phyloP scores from a whole-genome alignment of 2,888 invertebrate genomes.

The Pteria penguin region DNA sequence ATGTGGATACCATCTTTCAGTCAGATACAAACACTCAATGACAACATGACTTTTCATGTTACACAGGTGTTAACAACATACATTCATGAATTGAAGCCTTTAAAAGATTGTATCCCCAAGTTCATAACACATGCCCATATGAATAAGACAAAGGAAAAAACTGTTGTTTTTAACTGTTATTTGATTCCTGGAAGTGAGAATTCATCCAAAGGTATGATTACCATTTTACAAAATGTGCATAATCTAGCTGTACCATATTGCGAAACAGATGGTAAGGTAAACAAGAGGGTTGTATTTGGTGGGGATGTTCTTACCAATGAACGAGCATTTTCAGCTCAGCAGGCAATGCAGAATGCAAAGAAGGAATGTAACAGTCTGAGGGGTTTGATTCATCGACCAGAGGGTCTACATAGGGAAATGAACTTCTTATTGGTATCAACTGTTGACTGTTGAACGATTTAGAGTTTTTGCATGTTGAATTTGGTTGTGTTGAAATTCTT shows the following conservation, averaged over 20 bases:
- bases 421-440: conserved; percentile 16
- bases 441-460: background rate
- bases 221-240: conserved; percentile 20
- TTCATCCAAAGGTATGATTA: conserved; percentile 19
- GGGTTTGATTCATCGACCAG: conserved; percentile 19
- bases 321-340: conserved; percentile 7
- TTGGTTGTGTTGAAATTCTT: background rate
- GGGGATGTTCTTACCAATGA: background rate
- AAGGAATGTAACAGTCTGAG: background rate
- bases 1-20: conserved; percentile 7
- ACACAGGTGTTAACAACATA: conserved; percentile 10
- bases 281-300: background rate
- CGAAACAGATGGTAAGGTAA: background rate
- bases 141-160: conserved; percentile 2
- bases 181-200: conserved; percentile 18
- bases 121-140: background rate
- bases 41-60: conserved; percentile 23
- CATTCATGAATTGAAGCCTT: background rate
- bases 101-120: background rate
- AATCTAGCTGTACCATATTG: background rate
- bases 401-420: conserved; percentile 22
- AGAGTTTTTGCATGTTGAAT: background rate
- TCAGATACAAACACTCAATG: background rate
- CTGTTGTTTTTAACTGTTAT: conserved; percentile 15
- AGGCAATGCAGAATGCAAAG: conserved; percentile 17